Evolutionary conservation across 2,797 vertebrate genomes (phyloP).

Genomic region (Nannoperca australis): DNA sequence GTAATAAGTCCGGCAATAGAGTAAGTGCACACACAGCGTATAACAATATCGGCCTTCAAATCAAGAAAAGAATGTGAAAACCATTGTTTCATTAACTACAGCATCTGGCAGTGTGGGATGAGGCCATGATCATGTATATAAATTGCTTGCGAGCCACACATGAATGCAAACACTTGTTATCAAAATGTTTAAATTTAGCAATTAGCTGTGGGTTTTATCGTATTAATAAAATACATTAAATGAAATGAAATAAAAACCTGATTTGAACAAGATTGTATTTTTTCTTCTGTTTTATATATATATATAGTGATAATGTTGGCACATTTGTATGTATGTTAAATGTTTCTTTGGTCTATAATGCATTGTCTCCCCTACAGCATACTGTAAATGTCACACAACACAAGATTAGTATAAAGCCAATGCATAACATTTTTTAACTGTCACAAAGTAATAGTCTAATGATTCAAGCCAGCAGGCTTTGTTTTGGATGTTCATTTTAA

Average conservation of each 20-base stretch:
- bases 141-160: constrained; percentile 10
- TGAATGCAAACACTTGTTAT: constrained; percentile 17
- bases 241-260: neutral
- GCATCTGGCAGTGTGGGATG: constrained; percentile 67
- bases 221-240: neutral
- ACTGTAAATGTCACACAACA: neutral
- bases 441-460: neutral
- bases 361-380: neutral
- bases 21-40: constrained; percentile 11
- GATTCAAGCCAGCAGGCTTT: constrained; percentile 5
- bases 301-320: too few relatives aligned
- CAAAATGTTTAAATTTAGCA: constrained; percentile 22
- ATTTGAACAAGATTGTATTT: neutral
- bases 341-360: neutral
- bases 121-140: constrained; percentile 32
- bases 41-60: constrained; percentile 42
- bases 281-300: too few relatives aligned
- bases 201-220: constrained; percentile 18
- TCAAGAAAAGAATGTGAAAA: constrained; percentile 21
- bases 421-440: neutral
- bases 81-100: constrained; percentile 44
- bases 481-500: constrained; percentile 19
- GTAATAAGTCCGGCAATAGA: constrained; percentile 26
- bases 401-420: neutral
- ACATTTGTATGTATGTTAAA: too few relatives aligned